Evolutionary conservation across 2,888 invertebrate species (phyloP).

Genomic region (Chrysopilus asiliformis): DNA sequence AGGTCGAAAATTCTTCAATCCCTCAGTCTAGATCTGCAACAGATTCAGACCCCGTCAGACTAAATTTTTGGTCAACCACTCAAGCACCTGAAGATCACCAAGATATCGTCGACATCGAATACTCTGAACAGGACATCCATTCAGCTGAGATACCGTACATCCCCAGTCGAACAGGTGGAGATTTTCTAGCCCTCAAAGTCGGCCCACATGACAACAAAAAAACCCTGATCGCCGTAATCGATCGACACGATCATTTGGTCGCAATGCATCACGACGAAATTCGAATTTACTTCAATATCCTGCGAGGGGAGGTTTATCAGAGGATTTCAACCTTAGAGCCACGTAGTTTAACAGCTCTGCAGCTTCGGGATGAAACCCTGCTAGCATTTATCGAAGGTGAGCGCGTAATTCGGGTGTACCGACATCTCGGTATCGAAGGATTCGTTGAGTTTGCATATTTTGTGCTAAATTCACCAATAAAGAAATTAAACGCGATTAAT

Average conservation of each 20-base stretch:
- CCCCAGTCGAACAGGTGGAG: constrained; percentile 23
- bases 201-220: constrained; percentile 23
- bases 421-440: constrained; percentile 32
- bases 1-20: no score
- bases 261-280: constrained; percentile 27
- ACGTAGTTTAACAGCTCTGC: constrained; percentile 31
- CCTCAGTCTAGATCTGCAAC: no score
- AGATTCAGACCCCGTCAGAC: no score
- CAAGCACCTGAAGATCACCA: no score
- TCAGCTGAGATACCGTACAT: constrained; percentile 16
- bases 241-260: constrained; percentile 9
- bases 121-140: no score
- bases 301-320: constrained; percentile 38
- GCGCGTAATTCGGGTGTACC: constrained; percentile 21
- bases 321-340: constrained; percentile 39
- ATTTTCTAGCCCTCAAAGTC: constrained; percentile 28
- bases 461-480: no score
- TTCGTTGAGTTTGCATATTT: constrained; percentile 30
- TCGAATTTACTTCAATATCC: constrained; percentile 37
- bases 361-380: constrained; percentile 39
- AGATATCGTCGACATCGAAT: no score
- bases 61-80: no score
- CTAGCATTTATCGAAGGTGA: constrained; percentile 37
- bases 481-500: no score
- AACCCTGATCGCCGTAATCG: constrained; percentile 31